A percentile compares a stretch with the other conserved stretches of the same genome.
These are phyloP conservation scores for Panthera leo DNA, from an alignment of 2,113 vertebrate genomes.

Conservation along the genomic window DNA sequence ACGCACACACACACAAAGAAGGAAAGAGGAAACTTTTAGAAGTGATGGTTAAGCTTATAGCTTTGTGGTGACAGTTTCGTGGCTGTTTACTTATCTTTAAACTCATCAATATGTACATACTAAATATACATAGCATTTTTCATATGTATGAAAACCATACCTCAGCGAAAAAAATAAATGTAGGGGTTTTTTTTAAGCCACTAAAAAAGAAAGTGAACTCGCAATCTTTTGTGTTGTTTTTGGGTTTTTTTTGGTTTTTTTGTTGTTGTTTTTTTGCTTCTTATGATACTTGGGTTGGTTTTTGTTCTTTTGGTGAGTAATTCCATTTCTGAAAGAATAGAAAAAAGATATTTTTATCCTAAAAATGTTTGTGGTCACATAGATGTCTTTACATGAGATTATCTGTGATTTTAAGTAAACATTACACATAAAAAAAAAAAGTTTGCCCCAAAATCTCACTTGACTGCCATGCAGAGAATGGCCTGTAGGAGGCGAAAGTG, in stretches of 20 bases:
- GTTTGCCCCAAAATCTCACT: background rate
- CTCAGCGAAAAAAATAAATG: background rate
- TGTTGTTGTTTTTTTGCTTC: background rate
- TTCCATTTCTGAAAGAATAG: background rate
- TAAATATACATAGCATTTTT: background rate
- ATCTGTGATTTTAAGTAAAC: background rate
- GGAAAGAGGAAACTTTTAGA: background rate
- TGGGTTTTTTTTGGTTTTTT: too few relatives aligned
- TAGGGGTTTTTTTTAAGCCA: background rate
- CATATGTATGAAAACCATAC: background rate
- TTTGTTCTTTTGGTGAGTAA: background rate
- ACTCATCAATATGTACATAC: background rate
- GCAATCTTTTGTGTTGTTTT: background rate
- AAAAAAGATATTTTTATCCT: background rate
- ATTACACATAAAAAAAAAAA: background rate
- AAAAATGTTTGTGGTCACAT: background rate
- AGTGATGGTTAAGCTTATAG: background rate
- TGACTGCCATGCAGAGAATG: background rate
- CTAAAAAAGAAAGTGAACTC: background rate
- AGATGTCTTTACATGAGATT: background rate
- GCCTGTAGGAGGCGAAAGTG: slow-evolving; percentile 41
- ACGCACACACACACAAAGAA: background rate
- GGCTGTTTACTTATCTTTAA: background rate
- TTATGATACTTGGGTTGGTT: background rate
- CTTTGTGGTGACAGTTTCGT: background rate